Percentiles rank a stretch among this genome's conserved stretches.
These are phyloP conservation scores for Blera fallax DNA, from an alignment of 2,888 invertebrate species.

Conservation along the genomic window DNA sequence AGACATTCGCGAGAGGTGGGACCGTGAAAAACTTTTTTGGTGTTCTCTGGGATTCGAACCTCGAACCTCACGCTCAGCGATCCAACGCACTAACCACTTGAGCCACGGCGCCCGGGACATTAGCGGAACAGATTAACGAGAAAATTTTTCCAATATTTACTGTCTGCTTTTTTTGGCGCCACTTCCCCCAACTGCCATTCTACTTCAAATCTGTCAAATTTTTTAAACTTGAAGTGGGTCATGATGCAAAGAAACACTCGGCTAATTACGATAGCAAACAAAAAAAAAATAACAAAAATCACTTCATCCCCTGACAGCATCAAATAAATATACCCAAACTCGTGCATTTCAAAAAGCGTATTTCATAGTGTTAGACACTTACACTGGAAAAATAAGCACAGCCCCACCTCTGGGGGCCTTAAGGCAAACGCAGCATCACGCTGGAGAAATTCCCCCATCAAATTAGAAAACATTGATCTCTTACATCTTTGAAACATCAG, in stretches of 20 bases:
- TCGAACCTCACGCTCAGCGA: too few relatives aligned
- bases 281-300: background rate
- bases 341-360: background rate
- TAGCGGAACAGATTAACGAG: too few relatives aligned
- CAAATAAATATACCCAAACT: background rate
- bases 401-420: background rate
- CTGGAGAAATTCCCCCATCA: slow-evolving; percentile 27
- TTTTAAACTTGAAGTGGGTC: background rate
- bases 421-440: background rate
- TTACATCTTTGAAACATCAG: slow-evolving; percentile 42
- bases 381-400: background rate
- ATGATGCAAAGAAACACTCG: background rate
- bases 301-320: background rate
- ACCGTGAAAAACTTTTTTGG: too few relatives aligned
- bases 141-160: too few relatives aligned
- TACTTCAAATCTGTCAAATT: background rate
- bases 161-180: too few relatives aligned
- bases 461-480: slow-evolving; percentile 48
- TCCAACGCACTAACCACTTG: too few relatives aligned
- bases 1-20: too few relatives aligned
- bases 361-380: background rate
- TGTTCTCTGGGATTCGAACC: too few relatives aligned
- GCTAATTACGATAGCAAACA: background rate
- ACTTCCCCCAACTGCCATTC: background rate
- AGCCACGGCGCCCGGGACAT: too few relatives aligned